A percentile compares a stretch with the other conserved stretches of the same genome.
Evolutionary conservation across 53 echinoderm and acorn worm species (phyloP).

Genomic region (Echinometra lucunter): DNA sequence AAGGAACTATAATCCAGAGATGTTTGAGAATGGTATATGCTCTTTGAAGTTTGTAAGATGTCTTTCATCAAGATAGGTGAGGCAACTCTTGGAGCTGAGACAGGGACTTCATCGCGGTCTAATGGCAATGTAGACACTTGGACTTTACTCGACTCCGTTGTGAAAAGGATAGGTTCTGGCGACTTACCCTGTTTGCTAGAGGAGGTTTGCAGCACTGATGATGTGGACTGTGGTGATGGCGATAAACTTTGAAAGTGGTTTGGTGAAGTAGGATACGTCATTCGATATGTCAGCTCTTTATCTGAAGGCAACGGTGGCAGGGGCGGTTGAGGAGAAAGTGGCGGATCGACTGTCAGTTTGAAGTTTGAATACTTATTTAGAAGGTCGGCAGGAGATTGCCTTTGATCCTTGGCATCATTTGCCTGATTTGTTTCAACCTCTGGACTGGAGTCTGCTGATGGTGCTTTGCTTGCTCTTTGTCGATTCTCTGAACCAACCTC

Average conservation of each 20-base stretch:
- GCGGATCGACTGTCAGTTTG: slow-evolving; percentile 34
- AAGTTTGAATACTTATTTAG: slow-evolving; percentile 68
- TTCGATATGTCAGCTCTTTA: slow-evolving; percentile 72
- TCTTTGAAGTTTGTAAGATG: neutral
- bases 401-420: slow-evolving; percentile 39
- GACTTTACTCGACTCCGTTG: neutral
- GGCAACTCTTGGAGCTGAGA: neutral
- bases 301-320: slow-evolving; percentile 60
- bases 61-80: neutral
- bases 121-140: slow-evolving; percentile 32
- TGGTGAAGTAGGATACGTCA: slow-evolving; percentile 92
- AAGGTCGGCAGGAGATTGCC: slow-evolving; percentile 50
- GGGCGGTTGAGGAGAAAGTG: slow-evolving; percentile 34
- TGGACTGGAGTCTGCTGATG: neutral
- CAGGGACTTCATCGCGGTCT: neutral
- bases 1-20: neutral
- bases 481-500: neutral
- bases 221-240: neutral
- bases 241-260: slow-evolving; percentile 46
- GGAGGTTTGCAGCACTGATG: neutral
- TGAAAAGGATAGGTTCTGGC: neutral
- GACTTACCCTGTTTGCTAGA: neutral
- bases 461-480: neutral
- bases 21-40: neutral
- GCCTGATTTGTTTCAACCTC: neutral